Conservation (phyloP, 1,140 invertebrate species). For the Coenobita brevimanus region DNA sequence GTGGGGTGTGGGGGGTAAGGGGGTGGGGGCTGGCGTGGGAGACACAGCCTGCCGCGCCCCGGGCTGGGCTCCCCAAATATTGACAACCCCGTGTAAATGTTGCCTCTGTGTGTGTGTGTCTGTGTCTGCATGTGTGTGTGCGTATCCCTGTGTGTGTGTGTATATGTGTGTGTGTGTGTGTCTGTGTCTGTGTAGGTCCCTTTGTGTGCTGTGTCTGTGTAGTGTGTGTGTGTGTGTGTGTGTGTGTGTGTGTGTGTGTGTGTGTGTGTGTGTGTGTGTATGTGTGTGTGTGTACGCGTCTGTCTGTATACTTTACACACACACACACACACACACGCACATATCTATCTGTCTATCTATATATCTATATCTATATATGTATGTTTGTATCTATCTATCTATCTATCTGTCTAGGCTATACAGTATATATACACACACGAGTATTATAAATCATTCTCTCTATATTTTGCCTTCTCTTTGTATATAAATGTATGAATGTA, state of each 20-base stretch:
- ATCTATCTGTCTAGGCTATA: too few species aligned
- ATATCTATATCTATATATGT: not conserved
- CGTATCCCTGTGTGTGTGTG: slow-evolving; percentile 33
- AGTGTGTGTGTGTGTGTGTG: not conserved
- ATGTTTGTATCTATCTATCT: not conserved
- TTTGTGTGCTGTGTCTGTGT: not conserved
- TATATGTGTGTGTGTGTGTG: not conserved
- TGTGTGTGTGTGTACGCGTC: not conserved
- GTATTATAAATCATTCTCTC: too few species aligned
- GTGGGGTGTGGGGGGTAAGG: not conserved
- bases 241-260: not conserved
- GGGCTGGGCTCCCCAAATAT: slow-evolving; percentile 44
- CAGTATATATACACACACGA: too few species aligned
- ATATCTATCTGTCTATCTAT: not conserved
- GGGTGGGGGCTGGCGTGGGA: slow-evolving; percentile 1
- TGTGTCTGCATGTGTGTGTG: slow-evolving; percentile 18
- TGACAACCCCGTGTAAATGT: slow-evolving; percentile 53
- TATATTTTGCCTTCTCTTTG: too few species aligned
- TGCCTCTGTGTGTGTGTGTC: slow-evolving; percentile 33
- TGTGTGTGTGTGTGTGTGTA: not conserved
- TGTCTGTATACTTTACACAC: not conserved
- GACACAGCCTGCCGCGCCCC: not conserved
- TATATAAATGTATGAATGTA: too few species aligned
- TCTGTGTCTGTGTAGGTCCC: not conserved
- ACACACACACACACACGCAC: too few species aligned